These are phyloP conservation scores for Bufo gargarizans DNA, from an alignment of 2,113 vertebrate genomes.

Conservation along the genomic window DNA sequence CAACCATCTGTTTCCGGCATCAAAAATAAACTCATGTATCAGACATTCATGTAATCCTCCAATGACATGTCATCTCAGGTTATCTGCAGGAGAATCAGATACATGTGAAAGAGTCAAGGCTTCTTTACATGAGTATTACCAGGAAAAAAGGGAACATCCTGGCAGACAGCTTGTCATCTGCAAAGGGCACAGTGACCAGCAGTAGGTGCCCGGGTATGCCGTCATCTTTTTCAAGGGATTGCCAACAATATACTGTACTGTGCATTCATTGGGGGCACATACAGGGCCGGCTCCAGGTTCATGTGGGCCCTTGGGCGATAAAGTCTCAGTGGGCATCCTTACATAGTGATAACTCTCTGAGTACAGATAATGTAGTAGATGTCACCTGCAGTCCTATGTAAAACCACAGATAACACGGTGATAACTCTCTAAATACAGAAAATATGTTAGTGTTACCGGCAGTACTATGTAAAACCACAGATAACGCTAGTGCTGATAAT, in stretches of 20 bases:
- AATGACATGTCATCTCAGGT: slow-evolving; percentile 9
- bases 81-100: not conserved
- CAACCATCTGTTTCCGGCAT: slow-evolving; percentile 43
- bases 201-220: not conserved
- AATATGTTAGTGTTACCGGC: too few relatives aligned
- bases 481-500: too few relatives aligned
- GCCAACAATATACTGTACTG: not conserved
- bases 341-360: too few relatives aligned
- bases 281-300: too few relatives aligned
- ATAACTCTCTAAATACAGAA: too few relatives aligned
- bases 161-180: not conserved
- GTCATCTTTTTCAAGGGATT: not conserved
- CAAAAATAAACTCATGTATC: slow-evolving; percentile 37
- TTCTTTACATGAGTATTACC: not conserved
- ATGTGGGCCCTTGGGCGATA: too few relatives aligned
- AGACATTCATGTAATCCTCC: slow-evolving; percentile 8
- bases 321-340: too few relatives aligned
- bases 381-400: too few relatives aligned
- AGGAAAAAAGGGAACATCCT: too few relatives aligned
- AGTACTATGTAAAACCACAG: too few relatives aligned
- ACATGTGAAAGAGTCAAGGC: not conserved
- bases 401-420: too few relatives aligned
- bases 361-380: too few relatives aligned
- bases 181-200: not conserved
- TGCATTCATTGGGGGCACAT: not conserved